Conservation (phyloP, 2,888 invertebrate species). For the Trisateles emortualis region DNA sequence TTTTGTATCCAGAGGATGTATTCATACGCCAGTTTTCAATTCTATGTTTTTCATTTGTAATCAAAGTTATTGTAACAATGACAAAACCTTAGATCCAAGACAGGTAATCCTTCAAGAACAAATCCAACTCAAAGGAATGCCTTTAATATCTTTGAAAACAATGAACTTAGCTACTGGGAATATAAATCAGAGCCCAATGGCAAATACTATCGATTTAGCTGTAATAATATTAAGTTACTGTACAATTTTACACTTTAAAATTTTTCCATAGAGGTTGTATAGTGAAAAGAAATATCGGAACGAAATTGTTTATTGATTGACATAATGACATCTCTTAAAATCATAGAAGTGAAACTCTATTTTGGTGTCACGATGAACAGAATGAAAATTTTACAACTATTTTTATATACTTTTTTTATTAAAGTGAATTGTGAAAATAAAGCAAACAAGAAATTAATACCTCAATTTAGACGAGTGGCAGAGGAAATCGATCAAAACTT, state of each 20-base stretch:
- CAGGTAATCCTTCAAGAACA: constrained; percentile 1
- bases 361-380: constrained; percentile 30
- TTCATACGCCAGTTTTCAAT: constrained; percentile 60
- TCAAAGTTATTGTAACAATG: constrained; percentile 55
- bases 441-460: constrained; percentile 49
- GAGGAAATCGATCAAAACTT: constrained; percentile 57
- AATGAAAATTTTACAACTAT: constrained; percentile 33
- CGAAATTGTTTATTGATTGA: not conserved
- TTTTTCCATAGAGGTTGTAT: not conserved
- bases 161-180: no score
- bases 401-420: constrained; percentile 29
- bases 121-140: constrained; percentile 6
- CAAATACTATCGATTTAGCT: no score
- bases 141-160: not conserved
- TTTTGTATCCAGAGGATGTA: constrained; percentile 69
- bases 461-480: constrained; percentile 64
- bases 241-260: no score
- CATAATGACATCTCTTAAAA: constrained; percentile 10
- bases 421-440: constrained; percentile 21
- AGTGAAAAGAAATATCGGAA: not conserved
- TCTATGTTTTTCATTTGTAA: constrained; percentile 65
- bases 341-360: not conserved
- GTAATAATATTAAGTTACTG: no score
- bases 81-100: constrained; percentile 35
- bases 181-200: no score